phyloP scores from a whole-genome alignment of 2,888 invertebrate genomes.

The Stenotaenia linearis region DNA sequence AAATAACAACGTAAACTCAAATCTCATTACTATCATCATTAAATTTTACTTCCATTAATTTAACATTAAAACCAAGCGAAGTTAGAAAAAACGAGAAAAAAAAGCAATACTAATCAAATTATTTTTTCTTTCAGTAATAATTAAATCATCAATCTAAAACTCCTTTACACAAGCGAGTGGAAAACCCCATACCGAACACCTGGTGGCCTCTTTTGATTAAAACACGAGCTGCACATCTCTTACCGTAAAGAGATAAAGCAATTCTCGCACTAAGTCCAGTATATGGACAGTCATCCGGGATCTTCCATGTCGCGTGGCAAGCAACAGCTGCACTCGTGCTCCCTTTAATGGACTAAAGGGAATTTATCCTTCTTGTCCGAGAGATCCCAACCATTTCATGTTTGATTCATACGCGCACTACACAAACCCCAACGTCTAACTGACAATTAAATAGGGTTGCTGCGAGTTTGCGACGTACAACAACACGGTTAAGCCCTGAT shows the following conservation, averaged over 20 bases:
- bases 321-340: constrained; percentile 19
- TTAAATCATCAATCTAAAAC: background rate
- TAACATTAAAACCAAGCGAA: background rate
- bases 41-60: background rate
- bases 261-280: constrained; percentile 7
- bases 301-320: constrained; percentile 26
- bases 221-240: constrained; percentile 2
- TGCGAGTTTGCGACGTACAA: background rate
- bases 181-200: background rate
- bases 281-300: constrained; percentile 21
- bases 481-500: background rate
- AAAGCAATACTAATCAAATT: background rate
- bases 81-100: background rate
- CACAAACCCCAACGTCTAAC: constrained; percentile 21
- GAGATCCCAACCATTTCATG: constrained; percentile 13
- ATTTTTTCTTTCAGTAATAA: background rate
- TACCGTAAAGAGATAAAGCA: constrained; percentile 7
- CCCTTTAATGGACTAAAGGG: constrained; percentile 26
- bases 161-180: background rate
- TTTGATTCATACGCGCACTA: constrained; percentile 12
- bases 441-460: constrained; percentile 2
- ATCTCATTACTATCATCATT: background rate
- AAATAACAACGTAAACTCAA: background rate
- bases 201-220: constrained; percentile 20
- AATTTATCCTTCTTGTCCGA: constrained; percentile 13